These are phyloP conservation scores for Enteromius anoplus DNA, from an alignment of 2,797 vertebrate genomes.

Conservation along the genomic window DNA sequence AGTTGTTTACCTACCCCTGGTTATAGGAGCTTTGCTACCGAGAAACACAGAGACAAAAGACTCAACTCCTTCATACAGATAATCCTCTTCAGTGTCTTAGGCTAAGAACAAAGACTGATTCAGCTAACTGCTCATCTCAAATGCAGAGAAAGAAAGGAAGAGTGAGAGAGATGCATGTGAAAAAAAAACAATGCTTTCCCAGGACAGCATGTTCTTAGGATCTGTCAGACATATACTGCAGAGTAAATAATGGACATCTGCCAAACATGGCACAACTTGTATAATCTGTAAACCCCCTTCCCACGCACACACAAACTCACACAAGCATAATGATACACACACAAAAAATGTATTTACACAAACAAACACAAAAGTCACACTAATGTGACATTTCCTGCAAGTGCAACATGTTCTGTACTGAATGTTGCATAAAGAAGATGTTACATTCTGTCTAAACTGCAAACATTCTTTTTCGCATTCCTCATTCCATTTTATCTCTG, in stretches of 20 bases:
- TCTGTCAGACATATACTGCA: constrained; percentile 67
- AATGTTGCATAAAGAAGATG: constrained; percentile 47
- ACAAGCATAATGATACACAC: constrained; percentile 41
- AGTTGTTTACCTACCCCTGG: background rate
- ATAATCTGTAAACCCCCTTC: constrained; percentile 34
- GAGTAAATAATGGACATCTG: constrained; percentile 66
- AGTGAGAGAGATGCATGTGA: background rate
- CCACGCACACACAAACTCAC: constrained; percentile 25
- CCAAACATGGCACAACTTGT: constrained; percentile 55
- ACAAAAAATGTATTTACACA: constrained; percentile 23
- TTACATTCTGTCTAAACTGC: constrained; percentile 38
- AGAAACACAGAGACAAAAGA: constrained; percentile 6
- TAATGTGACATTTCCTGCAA: constrained; percentile 49
- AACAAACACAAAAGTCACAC: constrained; percentile 35
- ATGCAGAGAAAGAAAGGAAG: constrained; percentile 15
- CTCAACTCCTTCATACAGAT: background rate
- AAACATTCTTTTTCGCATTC: background rate
- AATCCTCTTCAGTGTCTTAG: constrained; percentile 33
- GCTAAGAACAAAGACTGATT: constrained; percentile 62
- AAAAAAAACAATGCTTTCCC: constrained; percentile 34
- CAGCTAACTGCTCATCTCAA: constrained; percentile 52
- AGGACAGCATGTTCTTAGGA: constrained; percentile 68
- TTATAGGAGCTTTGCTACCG: background rate
- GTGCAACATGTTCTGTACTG: constrained; percentile 53
- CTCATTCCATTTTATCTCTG: background rate